A percentile compares a stretch with the other conserved stretches of the same genome.
phyloP scores from a whole-genome alignment of 23 tunicate species.

The Styela clava region DNA sequence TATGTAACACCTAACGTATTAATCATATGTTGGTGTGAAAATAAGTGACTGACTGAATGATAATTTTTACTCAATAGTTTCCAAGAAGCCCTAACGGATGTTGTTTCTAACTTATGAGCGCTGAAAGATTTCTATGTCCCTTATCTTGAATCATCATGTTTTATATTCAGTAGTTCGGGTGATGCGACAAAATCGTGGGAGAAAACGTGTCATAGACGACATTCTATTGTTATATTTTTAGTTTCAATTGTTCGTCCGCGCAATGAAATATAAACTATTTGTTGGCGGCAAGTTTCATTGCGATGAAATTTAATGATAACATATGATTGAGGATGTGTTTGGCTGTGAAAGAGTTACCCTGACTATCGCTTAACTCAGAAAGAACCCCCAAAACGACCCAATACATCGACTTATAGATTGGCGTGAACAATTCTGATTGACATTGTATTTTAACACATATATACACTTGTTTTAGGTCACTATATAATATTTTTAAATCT shows the following conservation, averaged over 20 bases:
- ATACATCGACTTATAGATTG: no score
- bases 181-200: background rate
- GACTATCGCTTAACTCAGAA: no score
- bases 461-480: no score
- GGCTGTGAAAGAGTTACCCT: background rate
- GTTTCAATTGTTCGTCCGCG: background rate
- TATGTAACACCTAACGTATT: no score
- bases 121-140: background rate
- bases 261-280: background rate
- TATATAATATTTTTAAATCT: no score
- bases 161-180: background rate
- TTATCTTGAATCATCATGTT: background rate
- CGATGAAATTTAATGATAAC: background rate
- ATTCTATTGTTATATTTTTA: background rate
- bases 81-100: background rate
- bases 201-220: background rate
- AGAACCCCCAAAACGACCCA: no score
- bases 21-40: no score
- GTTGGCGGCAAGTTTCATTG: background rate
- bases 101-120: background rate
- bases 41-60: no score
- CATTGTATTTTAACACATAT: no score
- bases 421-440: no score
- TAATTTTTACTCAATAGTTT: no score
- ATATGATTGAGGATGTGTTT: background rate